Evolutionary conservation across 2,888 invertebrate genomes (phyloP).

Genomic region (Drosophila borborema): DNA sequence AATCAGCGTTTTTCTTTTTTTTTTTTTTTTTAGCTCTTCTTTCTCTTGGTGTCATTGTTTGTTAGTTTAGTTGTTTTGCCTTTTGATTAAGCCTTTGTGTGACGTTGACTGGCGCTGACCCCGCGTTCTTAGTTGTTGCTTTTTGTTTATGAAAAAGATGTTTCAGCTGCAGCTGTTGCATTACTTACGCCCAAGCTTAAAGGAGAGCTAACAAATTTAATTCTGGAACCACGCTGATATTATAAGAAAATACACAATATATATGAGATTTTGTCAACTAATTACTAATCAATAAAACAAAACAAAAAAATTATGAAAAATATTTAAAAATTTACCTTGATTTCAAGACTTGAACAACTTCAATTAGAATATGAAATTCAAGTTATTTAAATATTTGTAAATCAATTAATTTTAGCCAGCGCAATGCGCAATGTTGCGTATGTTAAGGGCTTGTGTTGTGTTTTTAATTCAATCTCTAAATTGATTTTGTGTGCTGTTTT

Average conservation of each 20-base stretch:
- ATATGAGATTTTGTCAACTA: no score
- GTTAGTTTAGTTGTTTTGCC: conserved; percentile 28
- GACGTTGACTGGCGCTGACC: conserved; percentile 26
- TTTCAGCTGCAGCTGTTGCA: conserved; percentile 12
- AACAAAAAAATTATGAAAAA: no score
- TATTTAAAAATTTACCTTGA: not conserved
- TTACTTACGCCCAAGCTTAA: conserved; percentile 9
- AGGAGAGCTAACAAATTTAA: no score
- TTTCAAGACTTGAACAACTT: not conserved
- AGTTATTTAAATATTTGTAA: not conserved
- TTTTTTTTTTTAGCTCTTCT: conserved; percentile 7
- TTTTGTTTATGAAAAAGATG: conserved; percentile 34
- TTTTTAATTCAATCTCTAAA: conserved; percentile 31
- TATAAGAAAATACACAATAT: no score
- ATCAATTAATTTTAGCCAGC: not conserved
- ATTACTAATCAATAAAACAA: no score
- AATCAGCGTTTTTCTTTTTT: conserved; percentile 10
- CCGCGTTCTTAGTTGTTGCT: conserved; percentile 21
- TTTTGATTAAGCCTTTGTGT: conserved; percentile 29
- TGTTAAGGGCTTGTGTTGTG: conserved; percentile 3
- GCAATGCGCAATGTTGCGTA: not conserved
- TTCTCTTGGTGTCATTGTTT: conserved; percentile 22
- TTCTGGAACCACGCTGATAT: no score
- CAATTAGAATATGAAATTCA: not conserved
- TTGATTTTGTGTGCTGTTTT: conserved; percentile 46